Conservation (phyloP, 2,113 vertebrate genomes). For the Baryphthengus martii region DNA sequence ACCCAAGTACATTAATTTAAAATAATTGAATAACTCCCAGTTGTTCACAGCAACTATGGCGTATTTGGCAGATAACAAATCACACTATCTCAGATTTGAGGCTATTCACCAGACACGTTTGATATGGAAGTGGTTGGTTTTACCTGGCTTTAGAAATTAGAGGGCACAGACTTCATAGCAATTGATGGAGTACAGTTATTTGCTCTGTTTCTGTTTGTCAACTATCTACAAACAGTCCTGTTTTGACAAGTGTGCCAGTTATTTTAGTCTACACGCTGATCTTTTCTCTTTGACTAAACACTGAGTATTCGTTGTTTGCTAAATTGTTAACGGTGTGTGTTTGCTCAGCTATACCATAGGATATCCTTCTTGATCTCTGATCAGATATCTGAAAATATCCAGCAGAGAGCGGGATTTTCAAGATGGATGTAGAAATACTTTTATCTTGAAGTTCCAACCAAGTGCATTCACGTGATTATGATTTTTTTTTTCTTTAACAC, state of each 20-base stretch:
- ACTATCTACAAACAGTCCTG: accelerated
- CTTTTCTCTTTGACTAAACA: not conserved
- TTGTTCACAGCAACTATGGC: not conserved
- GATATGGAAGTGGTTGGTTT: not conserved
- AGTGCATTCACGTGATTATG: not conserved
- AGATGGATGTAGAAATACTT: not conserved
- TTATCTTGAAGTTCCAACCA: not conserved
- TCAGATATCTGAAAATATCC: not conserved
- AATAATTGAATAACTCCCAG: not conserved
- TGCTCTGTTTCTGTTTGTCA: not conserved
- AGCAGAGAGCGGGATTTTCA: not conserved
- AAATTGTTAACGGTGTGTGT: not conserved
- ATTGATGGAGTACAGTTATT: not conserved
- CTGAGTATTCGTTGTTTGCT: not conserved
- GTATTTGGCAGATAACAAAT: not conserved
- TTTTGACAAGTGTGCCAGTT: not conserved
- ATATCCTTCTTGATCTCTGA: not conserved
- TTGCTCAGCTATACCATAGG: not conserved
- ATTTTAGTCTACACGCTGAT: not conserved
- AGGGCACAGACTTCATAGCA: not conserved
- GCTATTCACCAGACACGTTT: not conserved
- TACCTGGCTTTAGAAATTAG: not conserved
- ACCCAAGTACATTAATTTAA: not conserved
- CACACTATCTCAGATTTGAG: not conserved
- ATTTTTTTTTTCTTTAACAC: not conserved